Percentiles rank a stretch among this genome's conserved stretches.
Conservation (phyloP, 2,888 invertebrate species). For the Hipparchia semele region DNA sequence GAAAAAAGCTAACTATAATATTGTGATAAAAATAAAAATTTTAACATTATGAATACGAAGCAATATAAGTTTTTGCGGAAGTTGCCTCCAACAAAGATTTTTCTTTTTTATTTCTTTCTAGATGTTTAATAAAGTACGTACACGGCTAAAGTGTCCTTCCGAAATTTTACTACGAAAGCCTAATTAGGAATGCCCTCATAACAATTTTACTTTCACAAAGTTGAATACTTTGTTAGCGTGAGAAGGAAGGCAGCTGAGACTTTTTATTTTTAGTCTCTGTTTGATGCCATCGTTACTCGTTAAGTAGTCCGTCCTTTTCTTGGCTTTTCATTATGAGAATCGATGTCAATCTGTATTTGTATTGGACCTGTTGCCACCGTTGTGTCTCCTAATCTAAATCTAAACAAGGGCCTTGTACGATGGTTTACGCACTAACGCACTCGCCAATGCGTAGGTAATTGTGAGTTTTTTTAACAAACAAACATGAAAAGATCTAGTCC, state of each 20-base stretch:
- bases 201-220: constrained; percentile 22
- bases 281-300: not conserved
- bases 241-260: constrained; percentile 10
- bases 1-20: too few species aligned
- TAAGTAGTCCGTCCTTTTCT: not conserved
- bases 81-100: not conserved
- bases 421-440: too few species aligned
- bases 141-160: constrained; percentile 15
- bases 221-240: constrained; percentile 26
- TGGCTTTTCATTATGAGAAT: not conserved
- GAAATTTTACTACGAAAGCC: constrained; percentile 16
- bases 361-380: too few species aligned
- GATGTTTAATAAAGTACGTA: constrained; percentile 21
- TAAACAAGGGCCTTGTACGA: too few species aligned
- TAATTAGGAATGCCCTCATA: constrained; percentile 27
- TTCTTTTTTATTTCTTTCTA: not conserved
- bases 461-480: too few species aligned
- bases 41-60: not conserved
- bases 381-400: too few species aligned
- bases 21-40: too few species aligned
- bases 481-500: too few species aligned
- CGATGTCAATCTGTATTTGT: not conserved
- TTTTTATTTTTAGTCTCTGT: not conserved
- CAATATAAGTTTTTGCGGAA: not conserved
- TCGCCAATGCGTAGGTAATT: too few species aligned